A percentile compares a stretch with the other conserved stretches of the same genome.
Conservation (phyloP, 2,113 vertebrate genomes). For the Coptodon bakossiorum region DNA sequence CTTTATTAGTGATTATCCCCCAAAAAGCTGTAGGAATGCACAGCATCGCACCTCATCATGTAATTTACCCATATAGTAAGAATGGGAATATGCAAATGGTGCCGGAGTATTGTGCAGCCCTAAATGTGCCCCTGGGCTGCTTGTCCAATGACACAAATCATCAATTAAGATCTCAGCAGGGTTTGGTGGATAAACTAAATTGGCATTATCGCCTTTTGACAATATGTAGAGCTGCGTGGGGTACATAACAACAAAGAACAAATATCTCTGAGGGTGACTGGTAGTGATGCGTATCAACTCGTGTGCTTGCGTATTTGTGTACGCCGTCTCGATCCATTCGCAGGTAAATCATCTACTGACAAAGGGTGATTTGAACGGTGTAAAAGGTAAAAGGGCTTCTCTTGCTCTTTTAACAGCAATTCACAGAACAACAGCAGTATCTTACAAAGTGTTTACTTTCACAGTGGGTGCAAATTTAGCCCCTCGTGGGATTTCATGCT, state of each 20-base stretch:
- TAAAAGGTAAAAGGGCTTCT: not conserved
- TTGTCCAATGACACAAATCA: conserved; percentile 80
- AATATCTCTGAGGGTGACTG: conserved; percentile 44
- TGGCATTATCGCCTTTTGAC: conserved; percentile 63
- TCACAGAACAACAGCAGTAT: not conserved
- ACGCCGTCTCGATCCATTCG: not conserved
- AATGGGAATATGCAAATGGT: conserved; percentile 74
- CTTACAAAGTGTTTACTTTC: conserved; percentile 35
- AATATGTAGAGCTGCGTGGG: conserved; percentile 51
- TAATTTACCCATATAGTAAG: conserved; percentile 64
- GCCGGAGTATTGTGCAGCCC: conserved; percentile 52
- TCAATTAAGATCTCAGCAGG: conserved; percentile 81
- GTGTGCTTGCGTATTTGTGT: not conserved
- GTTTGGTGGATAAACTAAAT: conserved; percentile 68
- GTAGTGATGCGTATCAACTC: not conserved
- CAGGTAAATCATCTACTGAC: not conserved
- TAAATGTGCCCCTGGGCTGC: conserved; percentile 69
- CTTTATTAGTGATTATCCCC: conserved; percentile 70
- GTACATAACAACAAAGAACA: conserved; percentile 53
- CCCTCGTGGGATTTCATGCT: conserved; percentile 30
- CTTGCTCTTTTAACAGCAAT: not conserved
- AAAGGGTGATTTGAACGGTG: not conserved
- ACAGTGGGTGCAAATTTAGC: conserved; percentile 1
- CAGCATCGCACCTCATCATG: conserved; percentile 60
- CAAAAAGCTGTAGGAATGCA: conserved; percentile 64